phyloP scores from a whole-genome alignment of 1,140 invertebrate species.

The Saccostrea glomerata region DNA sequence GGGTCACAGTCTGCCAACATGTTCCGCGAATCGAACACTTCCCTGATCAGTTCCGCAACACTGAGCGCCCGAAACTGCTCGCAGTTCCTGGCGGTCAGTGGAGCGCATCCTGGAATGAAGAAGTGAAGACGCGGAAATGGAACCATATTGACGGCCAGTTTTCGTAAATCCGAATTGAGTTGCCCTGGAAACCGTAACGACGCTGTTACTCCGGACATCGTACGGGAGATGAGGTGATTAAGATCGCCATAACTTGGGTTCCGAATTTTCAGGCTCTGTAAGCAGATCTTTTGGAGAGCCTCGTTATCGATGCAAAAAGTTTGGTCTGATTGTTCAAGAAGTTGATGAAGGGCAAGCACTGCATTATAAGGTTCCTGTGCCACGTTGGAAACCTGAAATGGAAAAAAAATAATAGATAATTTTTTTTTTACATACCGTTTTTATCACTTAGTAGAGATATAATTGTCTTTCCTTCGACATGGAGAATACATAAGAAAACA shows the following conservation, averaged over 20 bases:
- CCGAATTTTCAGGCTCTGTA: conserved; percentile 88
- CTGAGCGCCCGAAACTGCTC: conserved; percentile 81
- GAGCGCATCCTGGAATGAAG: conserved; percentile 90
- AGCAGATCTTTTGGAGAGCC: conserved; percentile 85
- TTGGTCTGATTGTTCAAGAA: conserved; percentile 88
- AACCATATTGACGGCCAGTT: conserved; percentile 90
- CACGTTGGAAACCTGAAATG: conserved; percentile 79
- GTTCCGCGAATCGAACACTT: conserved; percentile 88
- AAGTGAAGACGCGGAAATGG: conserved; percentile 87
- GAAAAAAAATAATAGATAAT: too few species aligned
- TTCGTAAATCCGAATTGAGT: conserved; percentile 90
- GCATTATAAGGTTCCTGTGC: conserved; percentile 84
- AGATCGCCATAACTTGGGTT: conserved; percentile 82
- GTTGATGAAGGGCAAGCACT: conserved; percentile 85
- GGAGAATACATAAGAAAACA: too few species aligned
- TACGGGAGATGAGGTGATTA: conserved; percentile 82
- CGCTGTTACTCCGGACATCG: conserved; percentile 88
- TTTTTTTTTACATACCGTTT: too few species aligned
- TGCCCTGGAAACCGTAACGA: conserved; percentile 87
- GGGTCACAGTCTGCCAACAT: conserved; percentile 89
- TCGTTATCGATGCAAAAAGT: conserved; percentile 90
- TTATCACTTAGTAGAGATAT: too few species aligned
- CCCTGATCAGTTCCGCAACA: conserved; percentile 85
- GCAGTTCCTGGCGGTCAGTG: conserved; percentile 82
- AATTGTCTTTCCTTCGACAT: too few species aligned